Evolutionary conservation across 2,797 vertebrate species (phyloP).

Genomic region (Xenentodon cancila): DNA sequence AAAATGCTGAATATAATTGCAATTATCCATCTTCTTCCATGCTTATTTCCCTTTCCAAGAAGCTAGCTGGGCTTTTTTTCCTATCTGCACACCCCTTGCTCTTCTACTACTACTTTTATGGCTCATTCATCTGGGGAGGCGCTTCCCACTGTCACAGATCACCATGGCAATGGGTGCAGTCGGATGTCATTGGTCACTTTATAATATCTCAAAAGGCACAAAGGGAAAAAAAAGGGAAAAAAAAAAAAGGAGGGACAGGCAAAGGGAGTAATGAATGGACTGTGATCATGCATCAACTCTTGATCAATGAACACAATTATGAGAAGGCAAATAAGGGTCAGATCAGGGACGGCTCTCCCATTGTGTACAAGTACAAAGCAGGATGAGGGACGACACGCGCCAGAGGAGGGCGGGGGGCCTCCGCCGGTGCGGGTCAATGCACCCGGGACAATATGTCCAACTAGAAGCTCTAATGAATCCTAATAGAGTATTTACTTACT

Average conservation of each 20-base stretch:
- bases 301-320: slow-evolving; percentile 38
- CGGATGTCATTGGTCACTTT: slow-evolving; percentile 65
- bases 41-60: slow-evolving; percentile 16
- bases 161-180: slow-evolving; percentile 66
- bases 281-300: slow-evolving; percentile 15
- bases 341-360: slow-evolving; percentile 18
- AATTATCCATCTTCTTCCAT: not conserved
- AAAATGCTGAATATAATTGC: not conserved
- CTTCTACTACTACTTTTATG: slow-evolving; percentile 48
- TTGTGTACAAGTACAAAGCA: slow-evolving; percentile 51
- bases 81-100: slow-evolving; percentile 20
- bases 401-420: slow-evolving; percentile 33
- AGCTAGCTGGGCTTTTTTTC: slow-evolving; percentile 8
- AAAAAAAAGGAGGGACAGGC: not conserved
- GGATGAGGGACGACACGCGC: slow-evolving; percentile 44
- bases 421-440: slow-evolving; percentile 51
- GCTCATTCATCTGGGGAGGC: slow-evolving; percentile 64
- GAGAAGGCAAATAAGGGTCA: slow-evolving; percentile 20
- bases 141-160: slow-evolving; percentile 64
- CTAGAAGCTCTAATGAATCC: slow-evolving; percentile 64
- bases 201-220: slow-evolving; percentile 38
- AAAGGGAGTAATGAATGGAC: slow-evolving; percentile 1
- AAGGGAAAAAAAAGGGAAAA: not conserved
- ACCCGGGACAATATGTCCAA: slow-evolving; percentile 62
- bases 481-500: slow-evolving; percentile 67